phyloP scores from a whole-genome alignment of 2,113 vertebrate species.

The Psilopsiagon aurifrons region DNA sequence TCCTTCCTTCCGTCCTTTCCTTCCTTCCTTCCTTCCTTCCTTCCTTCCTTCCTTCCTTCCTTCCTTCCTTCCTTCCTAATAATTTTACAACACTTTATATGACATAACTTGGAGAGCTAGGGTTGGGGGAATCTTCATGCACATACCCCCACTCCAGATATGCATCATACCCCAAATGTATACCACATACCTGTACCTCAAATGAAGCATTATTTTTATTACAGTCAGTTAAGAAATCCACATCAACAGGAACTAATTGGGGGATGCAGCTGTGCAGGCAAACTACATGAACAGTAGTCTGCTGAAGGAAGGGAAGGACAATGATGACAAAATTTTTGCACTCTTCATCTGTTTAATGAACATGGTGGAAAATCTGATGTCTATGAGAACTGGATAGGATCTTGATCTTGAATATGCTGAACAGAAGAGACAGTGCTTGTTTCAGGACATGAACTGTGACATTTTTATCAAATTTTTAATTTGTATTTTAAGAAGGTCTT shows the following conservation, averaged over 20 bases:
- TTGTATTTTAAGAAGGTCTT: background rate
- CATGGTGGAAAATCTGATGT: background rate
- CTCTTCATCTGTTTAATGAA: background rate
- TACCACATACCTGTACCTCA: background rate
- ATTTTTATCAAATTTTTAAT: background rate
- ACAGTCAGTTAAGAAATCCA: background rate
- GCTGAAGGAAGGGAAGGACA: background rate
- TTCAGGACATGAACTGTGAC: background rate
- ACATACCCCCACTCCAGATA: background rate
- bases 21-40: background rate
- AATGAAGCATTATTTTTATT: background rate
- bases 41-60: background rate
- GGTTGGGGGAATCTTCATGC: background rate
- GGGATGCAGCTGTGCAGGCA: background rate
- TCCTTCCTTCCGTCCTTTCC: too few relatives aligned
- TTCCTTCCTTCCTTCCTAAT: background rate
- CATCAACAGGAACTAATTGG: background rate
- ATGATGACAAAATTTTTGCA: background rate
- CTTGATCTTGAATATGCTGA: background rate
- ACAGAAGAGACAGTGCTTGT: background rate
- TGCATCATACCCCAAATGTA: background rate
- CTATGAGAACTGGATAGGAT: background rate
- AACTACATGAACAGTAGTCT: background rate
- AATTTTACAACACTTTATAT: background rate
- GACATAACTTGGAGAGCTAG: background rate